A percentile compares a stretch with the other conserved stretches of the same genome.
phyloP scores from a whole-genome alignment of 1,140 invertebrate species.

The Brachystomella parvula region DNA sequence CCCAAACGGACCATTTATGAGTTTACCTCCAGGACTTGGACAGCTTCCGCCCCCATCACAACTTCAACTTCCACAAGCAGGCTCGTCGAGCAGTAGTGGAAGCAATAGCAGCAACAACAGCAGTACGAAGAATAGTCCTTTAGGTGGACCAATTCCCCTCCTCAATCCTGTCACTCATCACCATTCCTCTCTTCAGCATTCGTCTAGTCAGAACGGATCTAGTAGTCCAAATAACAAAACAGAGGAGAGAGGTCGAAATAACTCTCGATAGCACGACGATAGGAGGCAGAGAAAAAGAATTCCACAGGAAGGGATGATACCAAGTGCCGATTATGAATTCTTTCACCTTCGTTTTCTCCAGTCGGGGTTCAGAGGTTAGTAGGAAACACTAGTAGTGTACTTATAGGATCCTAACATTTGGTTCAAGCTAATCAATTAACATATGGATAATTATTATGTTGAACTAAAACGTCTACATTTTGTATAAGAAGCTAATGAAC shows the following conservation, averaged over 20 bases:
- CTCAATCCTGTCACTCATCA: conserved; percentile 21
- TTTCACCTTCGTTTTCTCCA: too few species aligned
- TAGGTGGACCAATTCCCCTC: conserved; percentile 25
- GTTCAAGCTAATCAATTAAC: too few species aligned
- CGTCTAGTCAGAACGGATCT: conserved; percentile 38
- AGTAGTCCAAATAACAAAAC: conserved; percentile 28
- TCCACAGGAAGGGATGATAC: too few species aligned
- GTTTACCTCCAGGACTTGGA: conserved; percentile 18
- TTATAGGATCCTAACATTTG: too few species aligned
- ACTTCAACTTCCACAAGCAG: not conserved
- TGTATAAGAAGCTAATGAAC: too few species aligned
- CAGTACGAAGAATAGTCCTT: conserved; percentile 19
- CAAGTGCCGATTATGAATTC: too few species aligned
- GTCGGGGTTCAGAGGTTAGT: too few species aligned
- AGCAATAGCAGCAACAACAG: conserved; percentile 12
- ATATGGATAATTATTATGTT: too few species aligned
- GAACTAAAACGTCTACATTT: too few species aligned
- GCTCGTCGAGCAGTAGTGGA: conserved; percentile 4
- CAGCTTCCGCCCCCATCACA: not conserved
- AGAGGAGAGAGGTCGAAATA: conserved; percentile 24
- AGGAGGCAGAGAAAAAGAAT: too few species aligned
- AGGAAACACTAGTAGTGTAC: too few species aligned
- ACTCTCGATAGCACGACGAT: conserved; percentile 28
- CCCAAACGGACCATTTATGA: conserved; percentile 29
- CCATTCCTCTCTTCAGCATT: conserved; percentile 21